These are phyloP conservation scores for Orchesellides sinensis DNA, from an alignment of 2,888 invertebrate genomes.

Conservation along the genomic window DNA sequence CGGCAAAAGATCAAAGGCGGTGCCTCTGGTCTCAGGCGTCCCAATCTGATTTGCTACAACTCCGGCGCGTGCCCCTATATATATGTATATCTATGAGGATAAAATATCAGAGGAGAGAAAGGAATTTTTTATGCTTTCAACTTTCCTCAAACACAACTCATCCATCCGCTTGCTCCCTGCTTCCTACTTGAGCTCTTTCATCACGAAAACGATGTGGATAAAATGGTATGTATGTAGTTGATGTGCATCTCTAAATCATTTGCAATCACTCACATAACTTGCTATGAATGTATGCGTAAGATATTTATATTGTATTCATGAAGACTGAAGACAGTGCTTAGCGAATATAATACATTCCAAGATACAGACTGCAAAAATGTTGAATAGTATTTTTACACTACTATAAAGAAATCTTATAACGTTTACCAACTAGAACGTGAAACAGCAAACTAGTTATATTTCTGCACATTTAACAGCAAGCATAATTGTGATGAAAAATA, in stretches of 20 bases:
- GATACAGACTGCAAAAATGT: no score
- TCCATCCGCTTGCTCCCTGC: slow-evolving; percentile 53
- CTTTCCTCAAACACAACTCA: slow-evolving; percentile 47
- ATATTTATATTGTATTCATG: no score
- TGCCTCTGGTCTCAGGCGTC: slow-evolving; percentile 72
- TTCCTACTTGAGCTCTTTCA: slow-evolving; percentile 50
- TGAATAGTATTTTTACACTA: no score
- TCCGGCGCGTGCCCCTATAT: slow-evolving; percentile 74
- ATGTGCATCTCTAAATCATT: slow-evolving; percentile 48
- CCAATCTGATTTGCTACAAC: slow-evolving; percentile 75
- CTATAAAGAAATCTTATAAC: no score
- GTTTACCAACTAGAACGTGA: no score
- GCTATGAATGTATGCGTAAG: no score
- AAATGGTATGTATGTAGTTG: slow-evolving; percentile 45
- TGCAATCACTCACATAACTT: no score
- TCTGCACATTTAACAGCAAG: no score
- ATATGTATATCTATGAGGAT: slow-evolving; percentile 65
- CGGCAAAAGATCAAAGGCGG: slow-evolving; percentile 75
- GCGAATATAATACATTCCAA: no score
- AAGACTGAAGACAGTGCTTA: no score
- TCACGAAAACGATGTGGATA: slow-evolving; percentile 38
- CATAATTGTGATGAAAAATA: no score
- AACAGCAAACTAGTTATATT: no score
- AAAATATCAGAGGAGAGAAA: slow-evolving; percentile 63
- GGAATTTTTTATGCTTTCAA: slow-evolving; percentile 55